These are phyloP conservation scores for Hypolimnas misippus DNA, from an alignment of 2,888 invertebrate genomes.

Conservation along the genomic window DNA sequence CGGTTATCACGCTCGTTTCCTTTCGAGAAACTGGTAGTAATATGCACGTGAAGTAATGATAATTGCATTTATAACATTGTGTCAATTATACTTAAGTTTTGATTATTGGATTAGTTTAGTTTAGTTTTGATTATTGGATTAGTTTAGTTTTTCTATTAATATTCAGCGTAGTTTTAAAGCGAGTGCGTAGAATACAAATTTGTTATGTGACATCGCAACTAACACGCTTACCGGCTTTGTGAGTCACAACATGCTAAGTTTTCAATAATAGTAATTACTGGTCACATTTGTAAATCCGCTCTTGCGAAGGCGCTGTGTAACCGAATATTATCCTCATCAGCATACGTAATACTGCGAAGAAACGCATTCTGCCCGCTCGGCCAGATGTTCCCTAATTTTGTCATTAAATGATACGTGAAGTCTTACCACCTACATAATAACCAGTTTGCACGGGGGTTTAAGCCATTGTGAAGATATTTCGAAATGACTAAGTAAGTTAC, in stretches of 20 bases:
- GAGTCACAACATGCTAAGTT: constrained; percentile 21
- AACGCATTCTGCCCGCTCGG: constrained; percentile 13
- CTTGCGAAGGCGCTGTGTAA: constrained; percentile 29
- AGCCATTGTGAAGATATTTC: constrained; percentile 18
- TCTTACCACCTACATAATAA: constrained; percentile 32
- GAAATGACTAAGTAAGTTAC: not conserved
- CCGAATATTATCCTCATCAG: constrained; percentile 35
- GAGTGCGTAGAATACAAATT: not conserved
- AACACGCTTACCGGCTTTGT: not conserved
- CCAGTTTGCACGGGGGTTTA: constrained; percentile 9
- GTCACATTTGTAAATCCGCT: constrained; percentile 33
- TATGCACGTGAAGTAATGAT: constrained; percentile 18
- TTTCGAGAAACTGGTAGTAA: constrained; percentile 38
- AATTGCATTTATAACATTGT: constrained; percentile 1
- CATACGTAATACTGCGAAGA: constrained; percentile 23
- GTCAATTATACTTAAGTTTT: not conserved
- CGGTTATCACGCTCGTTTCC: constrained; percentile 41
- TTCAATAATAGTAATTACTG: constrained; percentile 33
- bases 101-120: not conserved
- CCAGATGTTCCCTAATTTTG: constrained; percentile 38
- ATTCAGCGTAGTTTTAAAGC: constrained; percentile 1
- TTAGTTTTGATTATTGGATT: not conserved
- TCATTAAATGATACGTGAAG: constrained; percentile 37
- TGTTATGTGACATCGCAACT: not conserved
- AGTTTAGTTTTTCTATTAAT: constrained; percentile 14